These are phyloP conservation scores for Mellivora capensis DNA, from an alignment of 2,113 vertebrate species.

Conservation along the genomic window DNA sequence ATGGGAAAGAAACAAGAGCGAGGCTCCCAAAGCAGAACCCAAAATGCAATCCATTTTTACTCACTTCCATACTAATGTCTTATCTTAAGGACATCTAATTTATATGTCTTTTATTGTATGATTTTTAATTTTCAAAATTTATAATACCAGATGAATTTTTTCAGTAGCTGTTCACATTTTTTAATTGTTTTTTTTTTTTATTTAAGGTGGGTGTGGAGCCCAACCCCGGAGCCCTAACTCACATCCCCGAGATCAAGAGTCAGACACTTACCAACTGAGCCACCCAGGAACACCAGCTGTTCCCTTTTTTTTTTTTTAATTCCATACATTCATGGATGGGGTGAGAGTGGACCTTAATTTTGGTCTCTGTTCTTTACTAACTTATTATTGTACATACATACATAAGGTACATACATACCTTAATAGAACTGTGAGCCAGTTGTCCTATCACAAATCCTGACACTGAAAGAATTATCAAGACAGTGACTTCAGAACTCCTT, in stretches of 20 bases:
- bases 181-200: not conserved
- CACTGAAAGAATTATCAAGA: constrained; percentile 55
- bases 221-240: not conserved
- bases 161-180: not conserved
- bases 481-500: constrained; percentile 52
- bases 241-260: not conserved
- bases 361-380: not conserved
- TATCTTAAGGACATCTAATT: not conserved
- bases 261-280: not conserved
- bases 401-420: constrained; percentile 40
- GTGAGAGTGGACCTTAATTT: not conserved
- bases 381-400: not conserved
- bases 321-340: not conserved
- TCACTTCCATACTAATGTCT: not conserved
- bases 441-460: constrained; percentile 55
- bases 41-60: not conserved
- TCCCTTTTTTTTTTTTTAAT: not conserved
- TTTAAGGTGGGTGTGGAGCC: not conserved
- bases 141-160: not conserved
- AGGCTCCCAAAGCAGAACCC: not conserved
- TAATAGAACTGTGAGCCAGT: constrained; percentile 44
- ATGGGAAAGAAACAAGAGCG: not conserved
- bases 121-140: not conserved
- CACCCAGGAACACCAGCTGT: not conserved
- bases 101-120: not conserved